These are phyloP conservation scores for Osmerus mordax DNA, from an alignment of 2,113 vertebrate genomes.

Conservation along the genomic window DNA sequence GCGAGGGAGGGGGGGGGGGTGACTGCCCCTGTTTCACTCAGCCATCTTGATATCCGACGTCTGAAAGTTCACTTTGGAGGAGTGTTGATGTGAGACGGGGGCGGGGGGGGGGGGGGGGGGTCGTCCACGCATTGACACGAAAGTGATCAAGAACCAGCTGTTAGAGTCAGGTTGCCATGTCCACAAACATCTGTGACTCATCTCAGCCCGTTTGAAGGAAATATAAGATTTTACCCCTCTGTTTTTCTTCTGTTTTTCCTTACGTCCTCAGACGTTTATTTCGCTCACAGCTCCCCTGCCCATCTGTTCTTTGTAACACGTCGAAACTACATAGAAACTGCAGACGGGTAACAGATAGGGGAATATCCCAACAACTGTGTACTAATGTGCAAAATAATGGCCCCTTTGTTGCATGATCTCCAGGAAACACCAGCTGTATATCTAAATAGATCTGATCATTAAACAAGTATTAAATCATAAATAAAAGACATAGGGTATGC, in stretches of 20 bases:
- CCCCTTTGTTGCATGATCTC: background rate
- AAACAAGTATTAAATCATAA: too few species aligned
- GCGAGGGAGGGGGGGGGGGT: too few species aligned
- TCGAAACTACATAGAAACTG: slow-evolving; percentile 65
- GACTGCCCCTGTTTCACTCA: slow-evolving; percentile 6
- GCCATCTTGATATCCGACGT: background rate
- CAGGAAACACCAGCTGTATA: too few species aligned
- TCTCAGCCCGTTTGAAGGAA: slow-evolving; percentile 85
- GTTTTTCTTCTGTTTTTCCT: slow-evolving; percentile 38
- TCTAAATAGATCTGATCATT: too few species aligned
- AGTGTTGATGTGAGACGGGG: slow-evolving; percentile 66
- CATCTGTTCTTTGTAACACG: slow-evolving; percentile 88
- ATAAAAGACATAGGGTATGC: too few species aligned
- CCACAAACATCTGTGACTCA: slow-evolving; percentile 87
- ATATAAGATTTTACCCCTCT: slow-evolving; percentile 77
- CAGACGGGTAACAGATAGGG: slow-evolving; percentile 60
- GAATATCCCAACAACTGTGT: slow-evolving; percentile 52
- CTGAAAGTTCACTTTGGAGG: slow-evolving; percentile 63
- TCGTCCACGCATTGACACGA: slow-evolving; percentile 73
- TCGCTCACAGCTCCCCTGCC: slow-evolving; percentile 84
- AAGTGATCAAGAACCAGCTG: slow-evolving; percentile 75
- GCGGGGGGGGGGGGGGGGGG: slow-evolving; percentile 55
- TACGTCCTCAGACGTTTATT: slow-evolving; percentile 76
- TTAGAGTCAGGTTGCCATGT: slow-evolving; percentile 75
- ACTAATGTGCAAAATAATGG: slow-evolving; percentile 1